Evolutionary conservation across 2,113 vertebrate genomes (phyloP), one percentile per base, ranked within the genome.

Genomic region (Picathartes gymnocephalus): DNA sequence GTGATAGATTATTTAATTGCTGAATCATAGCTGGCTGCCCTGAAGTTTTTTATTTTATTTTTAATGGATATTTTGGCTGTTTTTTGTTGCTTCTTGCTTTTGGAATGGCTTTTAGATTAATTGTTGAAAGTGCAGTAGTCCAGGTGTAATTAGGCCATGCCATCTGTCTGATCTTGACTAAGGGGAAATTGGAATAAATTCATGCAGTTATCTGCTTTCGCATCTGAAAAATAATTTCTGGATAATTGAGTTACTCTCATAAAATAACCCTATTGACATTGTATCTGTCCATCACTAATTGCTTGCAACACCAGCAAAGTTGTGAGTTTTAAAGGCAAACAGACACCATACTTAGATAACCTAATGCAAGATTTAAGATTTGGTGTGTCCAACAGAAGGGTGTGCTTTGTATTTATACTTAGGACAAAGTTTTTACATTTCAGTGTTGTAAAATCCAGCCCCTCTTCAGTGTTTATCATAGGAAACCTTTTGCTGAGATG

Each of bases 91-190:
- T 86, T 85, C 42, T 93, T 94, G 28, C 51, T 66, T 91, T 84
- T 11, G 24, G 77, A 88, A 66, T 82, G 50, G 60, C 62, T 92
- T 91, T 93, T 70, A 80, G 65, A 84, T 73, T 91, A 87, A 81
- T 88, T 84, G 69, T 94, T 53, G 72, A 20, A 95, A 86, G 53
- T 92, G 74, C 60, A 80, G 56, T 87, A 94, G 84, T 80, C 78
- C 94, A 92, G 88, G 91, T 96, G 39, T 94, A 96, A 94, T 95
- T 94, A 95, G 80, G 39, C 87, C 15, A 16, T 82, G 81, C 90
- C 85, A 90, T 96, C 92, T 94, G 83, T 93, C 92, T 94, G 61
- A 65, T 92, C 88, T 70, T 74, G 73, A 81, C 64, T 74, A 88
- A 92, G 68, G 72, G 61, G 48, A 81, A 92, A 78, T 68, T 92